A percentile compares a stretch with the other conserved stretches of the same genome.
These are phyloP conservation scores for Opisthograptis luteolata DNA, from an alignment of 2,888 invertebrate genomes.

Conservation along the genomic window DNA sequence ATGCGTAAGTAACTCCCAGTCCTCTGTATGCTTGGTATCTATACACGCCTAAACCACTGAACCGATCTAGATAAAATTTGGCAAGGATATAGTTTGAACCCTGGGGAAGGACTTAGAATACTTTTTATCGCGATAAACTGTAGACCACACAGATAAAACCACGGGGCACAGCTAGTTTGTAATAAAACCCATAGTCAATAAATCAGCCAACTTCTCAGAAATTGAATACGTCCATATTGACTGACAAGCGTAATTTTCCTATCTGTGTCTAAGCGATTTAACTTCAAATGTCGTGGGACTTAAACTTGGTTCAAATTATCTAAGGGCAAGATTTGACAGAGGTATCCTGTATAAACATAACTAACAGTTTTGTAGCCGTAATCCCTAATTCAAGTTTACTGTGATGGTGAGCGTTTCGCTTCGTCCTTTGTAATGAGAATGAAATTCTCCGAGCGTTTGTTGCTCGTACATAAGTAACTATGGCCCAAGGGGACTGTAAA, in stretches of 20 bases:
- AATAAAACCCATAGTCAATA: too few relatives aligned
- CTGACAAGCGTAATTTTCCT: slow-evolving; percentile 29
- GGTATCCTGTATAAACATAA: slow-evolving; percentile 39
- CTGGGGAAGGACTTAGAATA: too few relatives aligned
- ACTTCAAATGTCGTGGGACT: slow-evolving; percentile 31
- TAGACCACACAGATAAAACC: too few relatives aligned
- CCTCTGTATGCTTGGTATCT: too few relatives aligned
- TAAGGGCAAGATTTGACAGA: slow-evolving; percentile 33
- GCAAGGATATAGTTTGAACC: too few relatives aligned
- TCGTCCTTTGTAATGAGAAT: slow-evolving; percentile 35
- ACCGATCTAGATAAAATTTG: too few relatives aligned
- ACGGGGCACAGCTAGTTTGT: too few relatives aligned
- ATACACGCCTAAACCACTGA: too few relatives aligned
- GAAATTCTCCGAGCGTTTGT: slow-evolving; percentile 30
- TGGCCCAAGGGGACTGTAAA: slow-evolving; percentile 32
- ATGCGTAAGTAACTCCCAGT: slow-evolving; percentile 8
- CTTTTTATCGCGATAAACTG: too few relatives aligned
- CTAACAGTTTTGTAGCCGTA: slow-evolving; percentile 33
- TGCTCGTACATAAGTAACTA: slow-evolving; percentile 34
- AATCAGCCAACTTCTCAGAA: slow-evolving; percentile 9
- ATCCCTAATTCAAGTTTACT: slow-evolving; percentile 37
- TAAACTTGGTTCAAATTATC: slow-evolving; percentile 30
- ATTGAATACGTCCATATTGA: slow-evolving; percentile 30
- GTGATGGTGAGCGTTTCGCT: slow-evolving; percentile 23
- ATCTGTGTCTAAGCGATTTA: slow-evolving; percentile 27